Evolutionary conservation across 64 coral and sea anemone genomes (phyloP).

Genomic region (Cladopsammia gracilis): DNA sequence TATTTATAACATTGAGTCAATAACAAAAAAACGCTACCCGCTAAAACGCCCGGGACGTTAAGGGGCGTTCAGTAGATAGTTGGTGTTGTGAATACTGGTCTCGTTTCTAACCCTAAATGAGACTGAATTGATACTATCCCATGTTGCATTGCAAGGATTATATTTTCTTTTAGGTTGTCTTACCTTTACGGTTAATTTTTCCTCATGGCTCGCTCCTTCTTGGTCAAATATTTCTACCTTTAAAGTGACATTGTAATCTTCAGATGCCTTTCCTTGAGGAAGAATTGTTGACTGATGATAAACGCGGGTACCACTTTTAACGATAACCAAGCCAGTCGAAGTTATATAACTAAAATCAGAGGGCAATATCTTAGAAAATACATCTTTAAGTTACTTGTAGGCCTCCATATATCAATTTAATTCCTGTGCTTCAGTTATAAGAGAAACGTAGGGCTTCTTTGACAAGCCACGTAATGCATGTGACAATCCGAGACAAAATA

Average conservation of each 20-base stretch:
- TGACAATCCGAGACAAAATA: too few species aligned
- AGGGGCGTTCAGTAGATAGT: too few species aligned
- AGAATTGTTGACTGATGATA: neutral
- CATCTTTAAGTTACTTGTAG: neutral
- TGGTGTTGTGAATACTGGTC: too few species aligned
- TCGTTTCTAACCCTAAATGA: too few species aligned
- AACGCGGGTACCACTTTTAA: neutral
- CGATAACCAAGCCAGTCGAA: neutral
- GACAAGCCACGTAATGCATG: too few species aligned
- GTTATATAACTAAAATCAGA: neutral
- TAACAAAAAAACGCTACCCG: too few species aligned
- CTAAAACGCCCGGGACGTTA: too few species aligned
- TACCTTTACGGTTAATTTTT: conserved; percentile 1
- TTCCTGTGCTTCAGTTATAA: too few species aligned
- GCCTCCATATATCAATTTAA: neutral
- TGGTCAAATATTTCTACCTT: neutral
- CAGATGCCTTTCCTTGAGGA: neutral
- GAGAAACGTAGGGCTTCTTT: too few species aligned
- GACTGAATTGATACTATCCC: too few species aligned
- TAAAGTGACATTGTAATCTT: neutral
- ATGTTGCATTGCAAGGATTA: too few species aligned
- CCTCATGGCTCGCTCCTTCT: neutral
- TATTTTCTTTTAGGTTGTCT: neutral
- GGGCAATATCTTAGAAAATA: neutral
- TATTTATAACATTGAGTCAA: too few species aligned